Evolutionary conservation across 2,113 vertebrate genomes (phyloP).

Genomic region (Cardinalis cardinalis): DNA sequence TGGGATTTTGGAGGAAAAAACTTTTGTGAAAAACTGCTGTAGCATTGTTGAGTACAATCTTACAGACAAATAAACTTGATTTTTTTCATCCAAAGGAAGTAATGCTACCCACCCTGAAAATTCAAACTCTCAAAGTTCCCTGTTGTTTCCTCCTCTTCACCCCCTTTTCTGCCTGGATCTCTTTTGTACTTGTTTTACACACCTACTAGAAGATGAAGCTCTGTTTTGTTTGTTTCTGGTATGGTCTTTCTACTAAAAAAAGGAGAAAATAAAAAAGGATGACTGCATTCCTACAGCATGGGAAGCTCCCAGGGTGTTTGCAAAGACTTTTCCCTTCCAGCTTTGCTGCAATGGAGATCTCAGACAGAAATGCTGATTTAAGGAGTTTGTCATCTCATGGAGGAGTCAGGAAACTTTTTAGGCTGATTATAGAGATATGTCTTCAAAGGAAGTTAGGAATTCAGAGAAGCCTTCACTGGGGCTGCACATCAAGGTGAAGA

Average conservation of each 20-base stretch:
- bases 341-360: background rate
- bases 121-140: background rate
- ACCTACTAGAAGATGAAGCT: background rate
- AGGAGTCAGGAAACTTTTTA: constrained; percentile 2
- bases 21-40: background rate
- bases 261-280: background rate
- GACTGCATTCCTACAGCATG: background rate
- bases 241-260: background rate
- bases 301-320: background rate
- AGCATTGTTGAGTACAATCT: background rate
- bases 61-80: background rate
- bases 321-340: background rate
- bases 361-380: background rate
- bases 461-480: background rate
- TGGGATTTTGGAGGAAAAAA: background rate
- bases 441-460: constrained; percentile 21
- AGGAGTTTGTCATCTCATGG: background rate
- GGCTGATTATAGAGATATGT: background rate
- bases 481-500: constrained; percentile 14
- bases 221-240: background rate
- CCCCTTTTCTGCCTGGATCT: background rate
- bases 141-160: background rate
- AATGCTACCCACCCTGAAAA: background rate
- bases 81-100: background rate
- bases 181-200: background rate